Evolutionary conservation across 2,888 invertebrate species (phyloP).

Genomic region (Drosophila pseudotalamancana): DNA sequence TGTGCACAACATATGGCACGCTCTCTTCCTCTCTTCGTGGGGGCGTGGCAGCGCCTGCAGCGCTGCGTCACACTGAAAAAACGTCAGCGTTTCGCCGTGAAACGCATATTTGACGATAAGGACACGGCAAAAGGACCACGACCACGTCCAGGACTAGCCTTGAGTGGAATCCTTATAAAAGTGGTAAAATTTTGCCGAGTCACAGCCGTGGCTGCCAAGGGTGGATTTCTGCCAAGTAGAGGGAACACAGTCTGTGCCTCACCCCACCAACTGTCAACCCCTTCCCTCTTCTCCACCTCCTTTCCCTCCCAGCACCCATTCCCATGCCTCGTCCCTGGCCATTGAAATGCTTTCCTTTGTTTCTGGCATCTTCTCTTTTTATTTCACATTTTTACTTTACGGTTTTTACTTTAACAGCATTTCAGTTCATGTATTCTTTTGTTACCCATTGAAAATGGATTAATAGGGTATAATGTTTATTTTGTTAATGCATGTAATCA

Average conservation of each 20-base stretch:
- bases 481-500: too few species aligned
- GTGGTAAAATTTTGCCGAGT: conserved; percentile 67
- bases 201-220: conserved; percentile 45
- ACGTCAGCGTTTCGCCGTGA: conserved; percentile 30
- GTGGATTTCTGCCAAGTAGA: conserved; percentile 71
- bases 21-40: conserved; percentile 2
- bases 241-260: conserved; percentile 41
- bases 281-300: background rate
- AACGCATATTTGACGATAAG: conserved; percentile 42
- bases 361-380: conserved; percentile 44
- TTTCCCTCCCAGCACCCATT: background rate
- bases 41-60: conserved; percentile 53
- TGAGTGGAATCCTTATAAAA: conserved; percentile 76
- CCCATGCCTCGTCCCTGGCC: conserved; percentile 5
- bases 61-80: conserved; percentile 44
- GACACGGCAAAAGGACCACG: conserved; percentile 14
- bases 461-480: too few species aligned
- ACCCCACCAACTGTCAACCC: conserved; percentile 1
- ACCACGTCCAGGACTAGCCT: conserved; percentile 49
- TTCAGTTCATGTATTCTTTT: background rate
- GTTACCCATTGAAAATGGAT: too few species aligned
- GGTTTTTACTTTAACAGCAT: conserved; percentile 3
- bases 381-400: conserved; percentile 18
- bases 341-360: conserved; percentile 57
- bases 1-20: conserved; percentile 28